Evolutionary conservation across 2,888 invertebrate species (phyloP), one percentile per base, ranked within the genome.

Genomic region (Alentia gelatinosa): DNA sequence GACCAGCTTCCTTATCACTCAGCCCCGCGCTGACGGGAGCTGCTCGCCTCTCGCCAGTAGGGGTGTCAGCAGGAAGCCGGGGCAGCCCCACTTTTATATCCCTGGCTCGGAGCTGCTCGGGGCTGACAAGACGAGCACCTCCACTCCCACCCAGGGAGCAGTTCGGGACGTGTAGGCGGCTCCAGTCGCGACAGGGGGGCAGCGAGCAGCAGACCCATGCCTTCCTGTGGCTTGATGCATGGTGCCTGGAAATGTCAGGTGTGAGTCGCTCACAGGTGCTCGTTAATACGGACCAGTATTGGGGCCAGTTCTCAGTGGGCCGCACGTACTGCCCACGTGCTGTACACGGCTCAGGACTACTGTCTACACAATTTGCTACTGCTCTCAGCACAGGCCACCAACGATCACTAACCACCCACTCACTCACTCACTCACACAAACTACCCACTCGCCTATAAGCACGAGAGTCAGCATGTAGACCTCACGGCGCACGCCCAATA

Each of bases 1-100:
- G 79, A 79, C 79, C 79, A 79, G 79, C 79, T 79, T 79, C 79
- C 79, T 35, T 79, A 79, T 79, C 79, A 79, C 79, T 79, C 79
- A 79, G 79, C 79, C 79, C 23, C 1, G 37, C 79, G 79, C 37
- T 79, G 79, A 79, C 79, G n/a, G 79, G 79, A 39, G 30, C 74
- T 33, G 33, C 74, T 74, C 74, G 5, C 74, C 37, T 9, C 5
- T 5, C 15, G 5, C 63, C 63, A n/a, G n/a, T n/a, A n/a, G 33
- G 68, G 68, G 68, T 68, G 68, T 68, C 68, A 68, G 68, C 68
- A 68, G 68, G 68, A 68, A 68, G 68, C 68, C 26, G 26, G 68
- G 68, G 68, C 68, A n/a, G n/a, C 56, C 56, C 79, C 4, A 35
- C 79, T 39, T 79, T 79, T 79, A 79, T 39, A 26, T 79, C 79